A percentile compares a stretch with the other conserved stretches of the same genome.
Evolutionary conservation across 2,888 invertebrate genomes (phyloP).

Genomic region (Lithodes maja): DNA sequence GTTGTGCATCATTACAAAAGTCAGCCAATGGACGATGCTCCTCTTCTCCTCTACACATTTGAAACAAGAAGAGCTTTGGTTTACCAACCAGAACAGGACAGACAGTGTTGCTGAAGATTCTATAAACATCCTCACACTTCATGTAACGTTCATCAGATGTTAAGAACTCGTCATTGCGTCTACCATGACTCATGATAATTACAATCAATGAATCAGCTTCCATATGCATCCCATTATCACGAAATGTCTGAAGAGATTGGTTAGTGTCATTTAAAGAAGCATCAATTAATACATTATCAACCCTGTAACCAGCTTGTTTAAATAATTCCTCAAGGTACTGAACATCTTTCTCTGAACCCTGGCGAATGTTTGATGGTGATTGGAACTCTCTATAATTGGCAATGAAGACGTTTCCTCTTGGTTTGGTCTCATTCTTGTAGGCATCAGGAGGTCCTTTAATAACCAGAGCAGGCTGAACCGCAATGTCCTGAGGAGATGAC

Average conservation of each 20-base stretch:
- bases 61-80: conserved; percentile 28
- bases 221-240: conserved; percentile 10
- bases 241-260: neutral
- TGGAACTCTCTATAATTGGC: conserved; percentile 28
- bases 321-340: neutral
- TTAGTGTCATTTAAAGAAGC: conserved; percentile 8
- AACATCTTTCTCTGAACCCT: conserved; percentile 21
- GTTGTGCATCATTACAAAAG: too few species aligned
- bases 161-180: neutral
- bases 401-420: conserved; percentile 29
- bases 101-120: neutral
- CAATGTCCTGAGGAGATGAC: neutral
- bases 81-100: conserved; percentile 27
- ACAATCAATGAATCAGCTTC: conserved; percentile 28
- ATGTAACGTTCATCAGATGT: conserved; percentile 18
- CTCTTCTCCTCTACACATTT: neutral
- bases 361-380: neutral
- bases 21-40: neutral
- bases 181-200: conserved; percentile 31
- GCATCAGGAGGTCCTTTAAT: conserved; percentile 27
- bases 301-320: conserved; percentile 15
- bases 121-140: neutral
- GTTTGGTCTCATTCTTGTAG: conserved; percentile 13
- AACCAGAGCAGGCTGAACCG: neutral
- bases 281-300: neutral